Evolutionary conservation across 1,140 invertebrate genomes (phyloP), one percentile per base, ranked within the genome.

Genomic region (Caenorhabditis brenneri): DNA sequence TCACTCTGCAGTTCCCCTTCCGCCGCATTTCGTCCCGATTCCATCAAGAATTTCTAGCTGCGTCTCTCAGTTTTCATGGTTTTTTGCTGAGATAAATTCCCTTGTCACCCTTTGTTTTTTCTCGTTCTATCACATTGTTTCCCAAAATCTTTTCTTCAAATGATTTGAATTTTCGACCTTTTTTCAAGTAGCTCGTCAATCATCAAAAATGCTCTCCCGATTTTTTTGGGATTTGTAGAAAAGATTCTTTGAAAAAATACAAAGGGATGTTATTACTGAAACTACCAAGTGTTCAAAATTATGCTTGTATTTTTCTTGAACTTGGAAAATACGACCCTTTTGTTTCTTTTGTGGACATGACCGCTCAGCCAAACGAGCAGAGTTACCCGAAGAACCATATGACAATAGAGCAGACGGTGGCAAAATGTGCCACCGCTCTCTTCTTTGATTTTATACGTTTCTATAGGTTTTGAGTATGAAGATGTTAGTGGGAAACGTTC

Each of bases 381-480:
- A 33, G n/a, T 65, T 19, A 65, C 9, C 53, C 2, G 33, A 31
- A 27, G 29, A 74, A 31, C 65, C 65, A 74, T 42, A 74, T 42
- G 65, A 74, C 65, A 74, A 42, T 74, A 74, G 36, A 74, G 22
- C 65, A 74, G 33, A 74, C 65, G 65, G 65, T 46, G 33, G 24
- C 65, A 42, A 39, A 74, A 74, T 74, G 65, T 74, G 65, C 36
- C 65, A 39, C 65, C 24, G 6, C 65, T 74, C 22, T 12, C 5
- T 74, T 74, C 36, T 19, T 39, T 74, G 36, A 74, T 74, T 74
- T 46, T 65, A 65, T 65, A 24, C 65, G 65, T 74, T 74, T 74
- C 65, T 36, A 74, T 42, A 33, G 36, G n/a, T 19, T 74, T 65
- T 39, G 29, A 33, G 33, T 36, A 74, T 46, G 65, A 42, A 36